Conservation (phyloP, 2,888 invertebrate genomes). For the Acanthosoma haemorrhoidale region DNA sequence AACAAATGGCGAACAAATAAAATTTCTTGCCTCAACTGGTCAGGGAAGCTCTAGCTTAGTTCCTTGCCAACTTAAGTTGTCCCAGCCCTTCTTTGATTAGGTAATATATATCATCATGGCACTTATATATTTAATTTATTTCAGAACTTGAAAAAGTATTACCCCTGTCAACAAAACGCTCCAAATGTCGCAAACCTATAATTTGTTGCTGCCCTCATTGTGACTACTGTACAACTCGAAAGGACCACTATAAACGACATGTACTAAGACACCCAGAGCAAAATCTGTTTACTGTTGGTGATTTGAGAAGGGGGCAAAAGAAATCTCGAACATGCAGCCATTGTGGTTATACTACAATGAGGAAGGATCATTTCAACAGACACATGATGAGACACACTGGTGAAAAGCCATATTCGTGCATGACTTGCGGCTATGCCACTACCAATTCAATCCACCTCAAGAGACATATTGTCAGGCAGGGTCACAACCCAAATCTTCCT, state of each 20-base stretch:
- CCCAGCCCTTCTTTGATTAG: too few species aligned
- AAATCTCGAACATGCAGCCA: background rate
- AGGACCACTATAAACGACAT: constrained; percentile 19
- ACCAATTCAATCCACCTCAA: constrained; percentile 8
- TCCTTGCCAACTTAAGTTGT: too few species aligned
- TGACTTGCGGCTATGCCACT: constrained; percentile 10
- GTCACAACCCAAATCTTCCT: background rate
- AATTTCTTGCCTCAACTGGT: too few species aligned
- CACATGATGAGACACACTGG: constrained; percentile 21
- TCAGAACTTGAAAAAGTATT: background rate
- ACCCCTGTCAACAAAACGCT: background rate
- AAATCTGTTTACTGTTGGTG: background rate
- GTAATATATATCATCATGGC: too few species aligned
- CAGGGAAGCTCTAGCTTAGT: too few species aligned
- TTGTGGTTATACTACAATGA: constrained; percentile 16
- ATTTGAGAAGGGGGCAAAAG: background rate
- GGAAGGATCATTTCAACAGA: constrained; percentile 7
- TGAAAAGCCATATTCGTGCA: constrained; percentile 9
- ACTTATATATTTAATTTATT: too few species aligned
- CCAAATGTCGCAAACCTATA: background rate
- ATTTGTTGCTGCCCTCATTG: constrained; percentile 8
- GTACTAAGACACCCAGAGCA: constrained; percentile 20
- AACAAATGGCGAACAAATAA: too few species aligned
- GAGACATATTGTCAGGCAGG: background rate
- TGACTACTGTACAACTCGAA: background rate